Conservation (phyloP, 2,888 invertebrate genomes). For the Hypselothyrea guttata region DNA sequence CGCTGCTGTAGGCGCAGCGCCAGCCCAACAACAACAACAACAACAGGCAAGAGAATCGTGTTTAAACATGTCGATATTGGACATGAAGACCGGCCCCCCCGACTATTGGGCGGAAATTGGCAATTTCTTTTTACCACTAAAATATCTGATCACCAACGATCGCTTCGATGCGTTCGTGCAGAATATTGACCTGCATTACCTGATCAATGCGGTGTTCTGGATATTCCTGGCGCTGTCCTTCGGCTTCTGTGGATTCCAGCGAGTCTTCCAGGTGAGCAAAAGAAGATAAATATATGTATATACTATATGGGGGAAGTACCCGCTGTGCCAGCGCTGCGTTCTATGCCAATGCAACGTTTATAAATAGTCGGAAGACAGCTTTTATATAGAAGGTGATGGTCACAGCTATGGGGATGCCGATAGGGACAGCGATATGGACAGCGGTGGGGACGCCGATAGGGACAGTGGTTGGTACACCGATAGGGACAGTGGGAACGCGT, state of each 20-base stretch:
- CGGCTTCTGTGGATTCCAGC: conserved; percentile 79
- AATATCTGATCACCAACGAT: conserved; percentile 79
- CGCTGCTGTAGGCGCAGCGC: conserved; percentile 13
- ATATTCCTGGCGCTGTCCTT: conserved; percentile 77
- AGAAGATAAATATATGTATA: background rate
- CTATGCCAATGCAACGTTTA: conserved; percentile 52
- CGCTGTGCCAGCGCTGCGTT: too few relatives aligned
- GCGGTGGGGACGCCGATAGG: background rate
- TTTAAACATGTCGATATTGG: conserved; percentile 78
- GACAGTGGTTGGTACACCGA: too few relatives aligned
- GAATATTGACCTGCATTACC: conserved; percentile 79
- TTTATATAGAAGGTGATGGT: conserved; percentile 16
- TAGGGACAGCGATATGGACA: conserved; percentile 1
- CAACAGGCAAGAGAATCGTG: too few relatives aligned
- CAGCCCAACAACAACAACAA: background rate
- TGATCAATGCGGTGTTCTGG: conserved; percentile 81
- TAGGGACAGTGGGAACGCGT: too few relatives aligned
- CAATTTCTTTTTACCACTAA: conserved; percentile 81
- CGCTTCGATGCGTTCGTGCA: conserved; percentile 80
- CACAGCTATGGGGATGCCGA: conserved; percentile 8
- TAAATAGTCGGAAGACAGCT: conserved; percentile 60
- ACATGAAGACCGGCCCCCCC: conserved; percentile 78
- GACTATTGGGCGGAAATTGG: conserved; percentile 81
- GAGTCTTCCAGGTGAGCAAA: conserved; percentile 79
- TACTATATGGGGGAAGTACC: too few relatives aligned